Conservation (phyloP, 2,113 vertebrate species). For the Eptesicus fuscus region DNA sequence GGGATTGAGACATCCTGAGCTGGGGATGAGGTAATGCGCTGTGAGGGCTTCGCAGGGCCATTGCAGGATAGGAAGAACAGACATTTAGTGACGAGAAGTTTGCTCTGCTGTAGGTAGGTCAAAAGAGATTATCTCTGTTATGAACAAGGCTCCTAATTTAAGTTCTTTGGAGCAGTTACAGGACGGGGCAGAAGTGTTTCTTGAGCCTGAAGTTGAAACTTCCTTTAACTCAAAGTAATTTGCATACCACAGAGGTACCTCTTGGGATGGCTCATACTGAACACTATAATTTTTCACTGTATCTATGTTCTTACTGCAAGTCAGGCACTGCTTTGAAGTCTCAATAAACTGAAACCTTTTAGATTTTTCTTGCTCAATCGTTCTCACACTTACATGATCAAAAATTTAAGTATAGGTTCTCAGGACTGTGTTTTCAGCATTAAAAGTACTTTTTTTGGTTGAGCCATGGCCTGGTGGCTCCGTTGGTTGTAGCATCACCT, state of each 20-base stretch:
- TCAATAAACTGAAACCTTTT: neutral
- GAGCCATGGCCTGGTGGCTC: neutral
- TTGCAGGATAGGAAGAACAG: neutral
- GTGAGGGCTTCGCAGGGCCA: neutral
- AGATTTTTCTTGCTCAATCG: neutral
- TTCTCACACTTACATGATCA: neutral
- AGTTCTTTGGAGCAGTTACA: neutral
- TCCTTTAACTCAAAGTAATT: neutral
- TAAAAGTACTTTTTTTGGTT: neutral
- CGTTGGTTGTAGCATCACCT: neutral
- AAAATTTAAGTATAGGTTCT: neutral
- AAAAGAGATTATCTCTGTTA: neutral
- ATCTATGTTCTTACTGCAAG: neutral
- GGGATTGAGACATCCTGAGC: neutral
- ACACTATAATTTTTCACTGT: neutral
- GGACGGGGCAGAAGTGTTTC: neutral
- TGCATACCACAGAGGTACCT: neutral
- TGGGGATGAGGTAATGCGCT: neutral
- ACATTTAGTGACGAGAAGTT: neutral
- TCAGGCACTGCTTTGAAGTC: neutral
- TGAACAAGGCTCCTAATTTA: neutral
- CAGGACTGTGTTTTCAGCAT: neutral
- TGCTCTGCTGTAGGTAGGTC: neutral
- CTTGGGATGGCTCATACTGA: neutral
- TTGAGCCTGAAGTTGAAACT: neutral